A percentile compares a stretch with the other conserved stretches of the same genome.
phyloP scores from a whole-genome alignment of 53 echinoderm and acorn worm genomes.

The Temnopleurus reevesii region DNA sequence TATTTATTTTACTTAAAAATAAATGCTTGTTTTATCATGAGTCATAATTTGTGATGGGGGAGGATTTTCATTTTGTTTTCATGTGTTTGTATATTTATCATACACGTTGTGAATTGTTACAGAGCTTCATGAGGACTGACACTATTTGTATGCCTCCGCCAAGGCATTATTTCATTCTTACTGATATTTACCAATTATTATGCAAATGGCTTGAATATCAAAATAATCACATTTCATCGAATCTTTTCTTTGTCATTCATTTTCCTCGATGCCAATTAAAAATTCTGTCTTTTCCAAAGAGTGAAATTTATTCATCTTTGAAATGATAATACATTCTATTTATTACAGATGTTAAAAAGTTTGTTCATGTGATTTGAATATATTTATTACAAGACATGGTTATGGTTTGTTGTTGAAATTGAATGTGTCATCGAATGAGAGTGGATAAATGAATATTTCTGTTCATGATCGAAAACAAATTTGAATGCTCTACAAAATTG shows the following conservation, averaged over 20 bases:
- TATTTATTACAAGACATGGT: background rate
- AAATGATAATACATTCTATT: conserved; percentile 3
- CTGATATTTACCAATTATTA: background rate
- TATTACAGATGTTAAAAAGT: background rate
- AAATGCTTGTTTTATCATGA: too few relatives aligned
- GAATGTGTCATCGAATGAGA: background rate
- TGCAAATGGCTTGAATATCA: background rate
- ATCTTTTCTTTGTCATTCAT: background rate
- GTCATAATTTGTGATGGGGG: too few relatives aligned
- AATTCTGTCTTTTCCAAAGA: background rate
- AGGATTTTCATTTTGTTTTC: too few relatives aligned
- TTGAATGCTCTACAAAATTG: background rate
- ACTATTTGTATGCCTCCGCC: background rate
- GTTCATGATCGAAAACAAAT: background rate
- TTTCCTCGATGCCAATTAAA: background rate
- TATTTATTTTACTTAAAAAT: too few relatives aligned
- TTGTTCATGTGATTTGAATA: background rate
- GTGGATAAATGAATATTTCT: background rate
- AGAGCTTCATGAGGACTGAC: background rate
- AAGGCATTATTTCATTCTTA: too few relatives aligned
- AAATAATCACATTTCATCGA: background rate
- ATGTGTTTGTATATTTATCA: too few relatives aligned
- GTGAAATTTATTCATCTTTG: background rate
- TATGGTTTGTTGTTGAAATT: background rate
- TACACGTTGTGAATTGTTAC: background rate